Base-by-base conservation (phyloP, 2,888 invertebrate genomes). In the Nomada flava region DNA sequence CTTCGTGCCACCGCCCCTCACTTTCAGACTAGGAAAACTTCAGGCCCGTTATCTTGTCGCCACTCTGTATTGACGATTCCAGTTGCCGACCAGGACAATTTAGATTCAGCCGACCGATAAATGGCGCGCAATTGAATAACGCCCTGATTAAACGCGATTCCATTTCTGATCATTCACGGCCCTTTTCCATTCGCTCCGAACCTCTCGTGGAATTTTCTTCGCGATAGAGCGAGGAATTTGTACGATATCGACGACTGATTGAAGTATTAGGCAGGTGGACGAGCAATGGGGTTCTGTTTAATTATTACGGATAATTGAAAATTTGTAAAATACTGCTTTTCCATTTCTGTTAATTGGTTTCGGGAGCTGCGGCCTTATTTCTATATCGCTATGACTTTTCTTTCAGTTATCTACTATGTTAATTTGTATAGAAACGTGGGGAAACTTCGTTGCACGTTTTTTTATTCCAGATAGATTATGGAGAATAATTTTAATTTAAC, bases 61-160 rank as follows among this genome's bases (percentile, higher is more conserved):
- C 13, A 23, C 29, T 44, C 20, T 55, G 60, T 67, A 79, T 74
- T n/a, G 80, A 52, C 80, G 75, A 70, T 57, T 71, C 42, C 47
- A 62, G 65, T 79, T 57, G 64, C 69, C 80, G 44, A 55, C 47
- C 50, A 60, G 67, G 15, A 74, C 70, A 71, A 79, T 80, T 80
- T 80, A 60, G 69, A 70, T 70, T 50, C 44, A 50, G 50, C 29
- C 11, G 42, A 11, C 26, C 50, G 64, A 81, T 79, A 81, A 81
- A 79, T 42, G 79, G 11, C 70, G 15, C 36, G 15, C 47, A 23
- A 81, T 69, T 59, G 68, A 73, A 64, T 53, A 47, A 73, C 55
- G 50, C 42, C 68, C 44, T 55, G 42, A 67, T 71, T 71, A 44
- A 62, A 60, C 50, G 65, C 50, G 52, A 73, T 65, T 53, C 52